phyloP scores from a whole-genome alignment of 2,113 vertebrate genomes.

The Cyanocitta stelleri region DNA sequence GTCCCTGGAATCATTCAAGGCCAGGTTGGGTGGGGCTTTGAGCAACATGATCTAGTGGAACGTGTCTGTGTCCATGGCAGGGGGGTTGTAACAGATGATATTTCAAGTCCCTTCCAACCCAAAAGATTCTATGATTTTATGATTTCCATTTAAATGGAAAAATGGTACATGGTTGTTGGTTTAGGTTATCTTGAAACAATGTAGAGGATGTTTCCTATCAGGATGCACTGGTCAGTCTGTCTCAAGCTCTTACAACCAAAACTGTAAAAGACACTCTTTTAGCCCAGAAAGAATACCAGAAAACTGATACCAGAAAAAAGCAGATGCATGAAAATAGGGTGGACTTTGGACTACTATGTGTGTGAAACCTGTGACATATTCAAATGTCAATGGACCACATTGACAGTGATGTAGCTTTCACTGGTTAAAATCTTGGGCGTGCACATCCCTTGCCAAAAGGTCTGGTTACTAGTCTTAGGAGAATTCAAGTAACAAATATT shows the following conservation, averaged over 20 bases:
- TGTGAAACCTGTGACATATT: neutral
- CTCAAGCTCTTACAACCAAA: neutral
- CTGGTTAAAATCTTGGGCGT: neutral
- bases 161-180: neutral
- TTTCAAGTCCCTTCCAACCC: neutral
- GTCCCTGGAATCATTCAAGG: neutral
- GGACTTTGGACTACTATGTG: neutral
- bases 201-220: neutral
- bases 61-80: neutral
- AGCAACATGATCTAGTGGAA: neutral
- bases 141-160: neutral
- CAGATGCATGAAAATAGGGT: neutral
- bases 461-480: neutral
- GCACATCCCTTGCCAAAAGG: neutral
- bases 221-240: neutral
- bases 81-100: neutral
- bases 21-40: neutral
- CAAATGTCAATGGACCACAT: neutral
- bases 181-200: neutral
- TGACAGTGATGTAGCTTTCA: neutral
- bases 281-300: neutral
- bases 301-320: neutral
- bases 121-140: neutral
- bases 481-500: neutral
- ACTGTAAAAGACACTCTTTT: neutral